Base-by-base conservation (phyloP, 2,888 invertebrate genomes). In the Tyria jacobaeae region DNA sequence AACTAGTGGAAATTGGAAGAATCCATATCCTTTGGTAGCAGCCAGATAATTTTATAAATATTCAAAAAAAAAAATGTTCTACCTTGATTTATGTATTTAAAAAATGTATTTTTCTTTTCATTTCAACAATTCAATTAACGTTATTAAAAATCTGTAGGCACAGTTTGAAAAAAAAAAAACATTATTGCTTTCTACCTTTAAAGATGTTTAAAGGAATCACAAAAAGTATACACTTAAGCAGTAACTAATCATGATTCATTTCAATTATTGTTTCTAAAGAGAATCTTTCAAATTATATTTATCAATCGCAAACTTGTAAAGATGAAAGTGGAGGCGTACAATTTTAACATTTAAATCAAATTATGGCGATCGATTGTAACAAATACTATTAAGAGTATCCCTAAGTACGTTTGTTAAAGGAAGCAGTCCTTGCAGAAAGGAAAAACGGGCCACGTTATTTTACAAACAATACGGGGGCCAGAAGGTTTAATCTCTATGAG, bases 401-500 rank as follows among this genome's bases (percentile, higher is more conserved):
- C 65, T 68, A 67, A 79, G 74, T 72, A 76, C 74, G 64, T 65
- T 72, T 73, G 66, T 70, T 76, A 76, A 78, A 82, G 82, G 79
- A 83, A 76, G 80, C 78, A 75, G 84, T 84, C 81, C 78, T 71
- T 66, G 73, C 56, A 60, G 65, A 65, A 68, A 67, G 80, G 79
- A 79, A 83, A 84, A 87, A 84, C 81, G 75, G 76, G 71, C 67
- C 62, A 69, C 78, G 73, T 80, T 81, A 79, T 82, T 80, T 79
- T 72, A 73, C 84, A 85, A 89, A 88, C 87, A 88, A 81, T 76
- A 82, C 82, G 81, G 81, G 70, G 77, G 79, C 70, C 81, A 83
- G 83, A 84, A 82, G 86, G 84, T 85, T 87, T 87, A 88, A 89
- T 89, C 87, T 88, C 86, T 83, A 85, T 86, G 84, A 88, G 87